Conservation (phyloP, 2,113 vertebrate species). For the Alexandromys fortis region DNA sequence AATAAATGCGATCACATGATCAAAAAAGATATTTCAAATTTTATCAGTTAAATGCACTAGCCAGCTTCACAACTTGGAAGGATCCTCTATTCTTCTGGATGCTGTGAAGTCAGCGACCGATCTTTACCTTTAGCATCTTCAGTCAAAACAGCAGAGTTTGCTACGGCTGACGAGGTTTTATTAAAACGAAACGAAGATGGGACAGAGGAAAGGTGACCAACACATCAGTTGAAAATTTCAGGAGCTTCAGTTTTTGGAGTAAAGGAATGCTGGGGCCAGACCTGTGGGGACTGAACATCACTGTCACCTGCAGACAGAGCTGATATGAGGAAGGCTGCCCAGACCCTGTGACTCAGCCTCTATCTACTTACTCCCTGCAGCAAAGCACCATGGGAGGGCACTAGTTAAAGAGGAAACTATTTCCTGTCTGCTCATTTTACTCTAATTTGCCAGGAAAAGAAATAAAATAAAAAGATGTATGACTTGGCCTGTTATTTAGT, state of each 20-base stretch:
- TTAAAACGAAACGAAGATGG: background rate
- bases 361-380: background rate
- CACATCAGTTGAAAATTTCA: constrained; percentile 3
- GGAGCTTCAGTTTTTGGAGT: constrained; percentile 45
- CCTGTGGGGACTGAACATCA: constrained; percentile 1
- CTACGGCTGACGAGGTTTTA: background rate
- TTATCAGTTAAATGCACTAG: background rate
- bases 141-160: constrained; percentile 36
- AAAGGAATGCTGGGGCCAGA: constrained; percentile 26
- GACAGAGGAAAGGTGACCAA: constrained; percentile 51
- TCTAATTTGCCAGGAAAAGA: background rate
- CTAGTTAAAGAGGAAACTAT: background rate
- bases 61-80: constrained; percentile 29
- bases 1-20: background rate
- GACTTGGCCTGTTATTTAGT: constrained; percentile 27
- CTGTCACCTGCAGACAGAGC: constrained; percentile 19
- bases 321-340: background rate
- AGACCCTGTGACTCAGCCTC: constrained; percentile 6
- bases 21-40: constrained; percentile 42
- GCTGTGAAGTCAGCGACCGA: background rate
- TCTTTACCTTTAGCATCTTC: constrained; percentile 8
- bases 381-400: background rate
- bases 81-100: background rate
- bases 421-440: constrained; percentile 21
- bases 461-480: background rate